Percentiles rank a stretch among this genome's conserved stretches.
Evolutionary conservation across 64 coral and sea anemone species (phyloP).

Genomic region (Orbicella faveolata): DNA sequence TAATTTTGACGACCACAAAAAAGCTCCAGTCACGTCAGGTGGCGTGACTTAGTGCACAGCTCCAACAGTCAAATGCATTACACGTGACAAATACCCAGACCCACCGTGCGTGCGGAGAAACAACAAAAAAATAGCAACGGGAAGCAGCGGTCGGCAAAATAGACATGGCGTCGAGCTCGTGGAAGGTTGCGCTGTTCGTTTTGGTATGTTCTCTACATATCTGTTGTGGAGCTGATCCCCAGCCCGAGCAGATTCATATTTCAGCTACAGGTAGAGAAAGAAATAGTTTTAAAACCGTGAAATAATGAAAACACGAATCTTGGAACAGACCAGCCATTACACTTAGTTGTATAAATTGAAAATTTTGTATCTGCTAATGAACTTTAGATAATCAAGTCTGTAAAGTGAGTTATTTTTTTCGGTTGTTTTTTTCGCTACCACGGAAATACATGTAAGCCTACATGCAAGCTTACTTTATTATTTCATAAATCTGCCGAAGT

Average conservation of each 20-base stretch:
- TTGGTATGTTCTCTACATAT: not conserved
- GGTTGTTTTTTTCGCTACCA: no score
- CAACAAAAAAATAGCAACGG: no score
- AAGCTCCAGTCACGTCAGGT: not conserved
- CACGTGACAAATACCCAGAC: not conserved
- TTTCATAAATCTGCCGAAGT: no score
- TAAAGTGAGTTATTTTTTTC: no score
- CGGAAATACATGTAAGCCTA: no score
- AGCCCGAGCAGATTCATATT: conserved; percentile 32
- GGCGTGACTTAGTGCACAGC: not conserved
- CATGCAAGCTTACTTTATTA: no score
- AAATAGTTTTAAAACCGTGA: not conserved
- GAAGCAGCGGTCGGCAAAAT: not conserved
- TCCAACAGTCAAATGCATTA: not conserved
- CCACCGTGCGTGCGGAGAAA: not conserved
- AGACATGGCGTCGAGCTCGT: not conserved
- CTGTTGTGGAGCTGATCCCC: not conserved
- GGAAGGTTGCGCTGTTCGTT: not conserved
- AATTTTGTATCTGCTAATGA: no score
- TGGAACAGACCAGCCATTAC: no score
- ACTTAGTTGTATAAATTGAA: no score
- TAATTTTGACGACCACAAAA: not conserved
- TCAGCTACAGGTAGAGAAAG: conserved; percentile 26
- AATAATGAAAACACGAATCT: not conserved
- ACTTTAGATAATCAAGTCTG: no score